These are phyloP conservation scores for Paedocypris sp. DNA, from an alignment of 2,113 vertebrate genomes.

Conservation along the genomic window DNA sequence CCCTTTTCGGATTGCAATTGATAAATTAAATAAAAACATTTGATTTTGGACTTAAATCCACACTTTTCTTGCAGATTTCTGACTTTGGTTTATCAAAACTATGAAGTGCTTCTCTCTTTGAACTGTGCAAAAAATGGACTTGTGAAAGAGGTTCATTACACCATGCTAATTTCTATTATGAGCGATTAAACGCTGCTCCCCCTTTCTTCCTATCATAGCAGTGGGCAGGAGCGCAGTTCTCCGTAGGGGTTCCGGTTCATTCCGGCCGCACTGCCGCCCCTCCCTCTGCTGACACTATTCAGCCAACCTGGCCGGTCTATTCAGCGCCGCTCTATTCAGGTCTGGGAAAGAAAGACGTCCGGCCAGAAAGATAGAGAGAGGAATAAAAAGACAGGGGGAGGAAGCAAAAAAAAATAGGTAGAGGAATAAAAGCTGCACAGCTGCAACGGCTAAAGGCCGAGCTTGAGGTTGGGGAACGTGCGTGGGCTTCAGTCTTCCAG, in stretches of 20 bases:
- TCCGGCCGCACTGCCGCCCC: slow-evolving; percentile 24
- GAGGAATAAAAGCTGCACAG: slow-evolving; percentile 37
- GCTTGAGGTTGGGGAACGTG: slow-evolving; percentile 49
- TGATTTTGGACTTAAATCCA: too few relatives aligned
- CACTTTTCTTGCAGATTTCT: slow-evolving; percentile 9
- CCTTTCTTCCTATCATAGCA: slow-evolving; percentile 36
- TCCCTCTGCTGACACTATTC: slow-evolving; percentile 26
- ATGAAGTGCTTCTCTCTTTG: slow-evolving; percentile 37
- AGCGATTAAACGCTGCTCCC: slow-evolving; percentile 50
- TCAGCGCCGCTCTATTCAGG: slow-evolving; percentile 58
- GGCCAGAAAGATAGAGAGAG: not conserved
- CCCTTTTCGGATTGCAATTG: too few relatives aligned
- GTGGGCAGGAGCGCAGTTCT: slow-evolving; percentile 32
- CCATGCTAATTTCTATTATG: slow-evolving; percentile 61
- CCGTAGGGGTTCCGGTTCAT: slow-evolving; percentile 43
- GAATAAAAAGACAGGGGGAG: not conserved
- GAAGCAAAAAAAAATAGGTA: too few relatives aligned
- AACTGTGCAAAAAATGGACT: slow-evolving; percentile 49
- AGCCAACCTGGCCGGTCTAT: slow-evolving; percentile 50
- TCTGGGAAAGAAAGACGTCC: slow-evolving; percentile 49
- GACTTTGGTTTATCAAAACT: slow-evolving; percentile 6
- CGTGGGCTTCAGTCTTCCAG: slow-evolving; percentile 29
- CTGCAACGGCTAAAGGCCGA: slow-evolving; percentile 31
- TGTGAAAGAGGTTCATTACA: slow-evolving; percentile 47
- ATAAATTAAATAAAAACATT: too few relatives aligned